Base-by-base conservation (phyloP, 2,113 vertebrate genomes). In the Rhabdomys dilectus region DNA sequence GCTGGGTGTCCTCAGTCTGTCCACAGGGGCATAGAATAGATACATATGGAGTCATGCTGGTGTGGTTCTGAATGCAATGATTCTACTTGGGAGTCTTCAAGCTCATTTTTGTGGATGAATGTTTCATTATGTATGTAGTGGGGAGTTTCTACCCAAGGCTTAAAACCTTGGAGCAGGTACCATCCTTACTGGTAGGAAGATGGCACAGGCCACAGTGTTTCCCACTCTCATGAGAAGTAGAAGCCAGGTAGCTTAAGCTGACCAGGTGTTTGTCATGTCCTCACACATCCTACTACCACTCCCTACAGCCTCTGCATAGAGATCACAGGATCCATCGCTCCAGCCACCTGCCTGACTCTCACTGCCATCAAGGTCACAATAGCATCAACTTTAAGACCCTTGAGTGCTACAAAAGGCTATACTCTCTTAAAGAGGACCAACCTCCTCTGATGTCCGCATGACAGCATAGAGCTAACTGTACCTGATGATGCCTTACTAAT, bases 211-310 rank as follows among this genome's bases (percentile, higher is more conserved):
- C 39, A 53, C 39, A 53, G 89, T n/a, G 36, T 86, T 81, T 68
- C 73, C 29, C 39, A 68, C 56, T 96, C 88, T 91, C n/a, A 70
- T 42, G 19, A 51, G 53, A 90, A 90, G 21, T 36, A 85, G 88
- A 89, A 53, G 39, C 39, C 64, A 51, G 58, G 42, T 58, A 8
- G 5, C 11, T 75, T 45, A 48, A 60, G 22, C 16, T 70, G 56
- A 64, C 1, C 0, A 56, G 6, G 51, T 26, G 1, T 8, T 53
- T 60, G 21, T 42, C 3, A 12, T 3, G 0, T 26, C 5, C 56
- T 31, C 5, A 29, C 11, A 3, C 11, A 26, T 21, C 80, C 62
- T 17, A 22, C 34, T 81, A 60, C 15, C 6, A 31, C n/a, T 22
- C 82, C 77, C 39, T 42, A 0, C 11, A 0, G 1, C 89, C 68